Base-by-base conservation (phyloP, 2,888 invertebrate genomes). In the Nebria salina region DNA sequence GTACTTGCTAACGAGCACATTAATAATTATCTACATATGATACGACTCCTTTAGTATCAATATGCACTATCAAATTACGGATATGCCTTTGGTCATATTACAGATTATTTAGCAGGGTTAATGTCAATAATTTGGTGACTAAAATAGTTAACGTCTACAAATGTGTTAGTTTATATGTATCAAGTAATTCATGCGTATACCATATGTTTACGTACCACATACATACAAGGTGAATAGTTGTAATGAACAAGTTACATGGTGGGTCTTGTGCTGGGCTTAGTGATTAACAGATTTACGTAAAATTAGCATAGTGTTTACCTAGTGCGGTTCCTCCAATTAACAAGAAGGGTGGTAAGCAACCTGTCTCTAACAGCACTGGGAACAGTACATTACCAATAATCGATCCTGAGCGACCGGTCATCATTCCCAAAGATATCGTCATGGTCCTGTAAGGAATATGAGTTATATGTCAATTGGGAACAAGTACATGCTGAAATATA, bases 261-360 rank as follows among this genome's bases (percentile, higher is more conserved):
- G 73, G 65, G 8, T 11, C 72, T 11, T 11, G n/a, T 6, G 4
- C 8, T 0, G 66, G 25, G 8, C n/a, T 2, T 66, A 11, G 13
- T n/a, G 7, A 74, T 79, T 65, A 79, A 75, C 68, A 79, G 79
- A 75, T 79, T 79, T 79, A 68, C 43, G 65, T 26, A 66, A 65
- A 75, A 79, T 80, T 80, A 80, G 72, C 80, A 80, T 80, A 80
- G 25, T 80, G 81, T 76, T 89, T 89, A 94, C 94, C 89, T 83
- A 92, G 85, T 84, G 94, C 90, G 26, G 93, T 91, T 6, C 89
- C 86, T 7, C 92, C 92, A 80, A 95, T 92, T 86, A 93, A 92
- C 76, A 94, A 87, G 86, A 95, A 95, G 2, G 95, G 95, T 25
- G 94, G 94, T 42, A 93, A 88, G 85, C 95, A 95, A 65, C 95